phyloP scores from a whole-genome alignment of 2,888 invertebrate species.

The Tetragonula carbonaria region DNA sequence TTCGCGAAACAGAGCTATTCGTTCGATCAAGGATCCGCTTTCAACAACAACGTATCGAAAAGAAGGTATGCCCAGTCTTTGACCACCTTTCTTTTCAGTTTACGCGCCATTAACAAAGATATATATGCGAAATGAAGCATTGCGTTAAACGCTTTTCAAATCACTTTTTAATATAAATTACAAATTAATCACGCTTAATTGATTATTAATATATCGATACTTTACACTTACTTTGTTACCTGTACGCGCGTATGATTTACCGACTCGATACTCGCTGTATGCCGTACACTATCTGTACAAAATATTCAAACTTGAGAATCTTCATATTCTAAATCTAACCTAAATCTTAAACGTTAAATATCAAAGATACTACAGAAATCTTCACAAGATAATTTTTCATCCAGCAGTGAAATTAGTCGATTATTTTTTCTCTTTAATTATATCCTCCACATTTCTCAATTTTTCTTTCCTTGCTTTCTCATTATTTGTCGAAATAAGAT shows the following conservation, averaged over 20 bases:
- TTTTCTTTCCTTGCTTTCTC: no score
- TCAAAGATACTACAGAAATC: neutral
- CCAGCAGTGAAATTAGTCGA: neutral
- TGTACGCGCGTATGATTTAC: neutral
- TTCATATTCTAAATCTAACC: no score
- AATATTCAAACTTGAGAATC: no score
- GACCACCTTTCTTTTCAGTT: neutral
- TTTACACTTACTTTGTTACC: neutral
- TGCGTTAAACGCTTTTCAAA: neutral
- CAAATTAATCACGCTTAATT: neutral
- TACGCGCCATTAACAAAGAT: neutral
- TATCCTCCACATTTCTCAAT: neutral
- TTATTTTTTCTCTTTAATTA: neutral
- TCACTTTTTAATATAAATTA: neutral
- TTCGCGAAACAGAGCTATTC: no score
- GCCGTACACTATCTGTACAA: no score
- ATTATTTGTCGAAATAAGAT: no score
- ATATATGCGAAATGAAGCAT: neutral
- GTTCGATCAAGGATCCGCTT: neutral
- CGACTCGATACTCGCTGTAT: no score
- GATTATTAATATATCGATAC: no score
- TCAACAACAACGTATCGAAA: no score
- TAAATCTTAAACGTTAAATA: neutral
- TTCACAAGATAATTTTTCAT: neutral
- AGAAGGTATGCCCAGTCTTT: neutral